These are phyloP conservation scores for Scomberomorus guttatus DNA, from an alignment of 2,797 vertebrate species.

Conservation along the genomic window DNA sequence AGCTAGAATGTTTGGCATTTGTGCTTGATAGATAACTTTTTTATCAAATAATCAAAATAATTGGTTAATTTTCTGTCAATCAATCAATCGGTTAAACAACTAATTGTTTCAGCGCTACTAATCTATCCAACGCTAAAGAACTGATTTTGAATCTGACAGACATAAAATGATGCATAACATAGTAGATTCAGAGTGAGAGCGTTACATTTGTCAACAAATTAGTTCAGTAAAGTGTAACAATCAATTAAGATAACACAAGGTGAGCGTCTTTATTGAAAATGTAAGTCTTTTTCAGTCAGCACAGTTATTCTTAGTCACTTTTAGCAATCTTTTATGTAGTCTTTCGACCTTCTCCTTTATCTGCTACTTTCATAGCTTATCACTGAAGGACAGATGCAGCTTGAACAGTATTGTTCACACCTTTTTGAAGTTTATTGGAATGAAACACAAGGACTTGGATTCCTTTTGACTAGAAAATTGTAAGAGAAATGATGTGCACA, in stretches of 20 bases:
- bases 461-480: constrained; percentile 48
- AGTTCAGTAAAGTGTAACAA: constrained; percentile 22
- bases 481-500: constrained; percentile 16
- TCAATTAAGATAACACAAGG: constrained; percentile 17
- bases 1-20: too few species aligned
- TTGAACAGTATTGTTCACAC: constrained; percentile 30
- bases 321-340: constrained; percentile 27
- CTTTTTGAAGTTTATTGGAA: constrained; percentile 45
- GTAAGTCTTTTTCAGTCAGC: not conserved
- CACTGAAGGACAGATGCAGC: constrained; percentile 28
- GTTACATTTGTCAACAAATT: constrained; percentile 16
- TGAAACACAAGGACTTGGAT: constrained; percentile 29
- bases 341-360: constrained; percentile 55
- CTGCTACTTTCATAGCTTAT: constrained; percentile 46
- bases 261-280: constrained; percentile 5
- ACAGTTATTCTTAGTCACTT: constrained; percentile 15
- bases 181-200: not conserved
- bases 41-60: too few species aligned
- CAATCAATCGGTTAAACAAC: too few species aligned
- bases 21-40: too few species aligned
- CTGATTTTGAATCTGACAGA: not conserved
- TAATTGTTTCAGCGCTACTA: not conserved
- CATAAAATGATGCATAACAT: not conserved
- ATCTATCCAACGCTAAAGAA: not conserved
- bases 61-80: too few species aligned